Evolutionary conservation across 2,888 invertebrate species (phyloP).

Genomic region (Shargacucullia verbasci): DNA sequence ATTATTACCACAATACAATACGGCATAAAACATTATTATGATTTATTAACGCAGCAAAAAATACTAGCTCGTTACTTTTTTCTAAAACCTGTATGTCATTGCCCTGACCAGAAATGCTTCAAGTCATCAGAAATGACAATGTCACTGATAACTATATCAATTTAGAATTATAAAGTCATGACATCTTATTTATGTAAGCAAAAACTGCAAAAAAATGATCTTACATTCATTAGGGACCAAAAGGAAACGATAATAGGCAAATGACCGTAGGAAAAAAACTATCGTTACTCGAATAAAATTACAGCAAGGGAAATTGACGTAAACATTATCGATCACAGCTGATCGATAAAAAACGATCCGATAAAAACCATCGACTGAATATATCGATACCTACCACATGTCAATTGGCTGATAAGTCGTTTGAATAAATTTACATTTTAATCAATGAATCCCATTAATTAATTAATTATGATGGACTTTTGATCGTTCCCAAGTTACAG

Average conservation of each 20-base stretch:
- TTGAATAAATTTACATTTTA: conserved; percentile 73
- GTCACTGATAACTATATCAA: conserved; percentile 61
- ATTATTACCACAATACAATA: conserved; percentile 26
- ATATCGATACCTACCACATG: conserved; percentile 61
- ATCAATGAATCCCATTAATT: conserved; percentile 64
- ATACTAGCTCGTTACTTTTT: conserved; percentile 23
- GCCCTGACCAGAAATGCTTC: conserved; percentile 38
- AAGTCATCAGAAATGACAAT: conserved; percentile 56
- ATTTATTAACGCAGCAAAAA: conserved; percentile 37
- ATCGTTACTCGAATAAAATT: conserved; percentile 39
- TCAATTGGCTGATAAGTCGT: conserved; percentile 70
- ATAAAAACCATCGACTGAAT: conserved; percentile 62
- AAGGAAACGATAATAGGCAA: conserved; percentile 42
- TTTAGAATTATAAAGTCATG: conserved; percentile 54
- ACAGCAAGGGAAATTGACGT: conserved; percentile 53
- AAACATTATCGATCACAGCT: conserved; percentile 65
- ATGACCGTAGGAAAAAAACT: conserved; percentile 42
- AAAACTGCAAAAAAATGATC: conserved; percentile 46
- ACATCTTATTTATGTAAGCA: conserved; percentile 53
- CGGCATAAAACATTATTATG: conserved; percentile 36
- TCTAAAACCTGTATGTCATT: conserved; percentile 40
- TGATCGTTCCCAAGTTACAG: conserved; percentile 32
- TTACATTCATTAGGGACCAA: conserved; percentile 45
- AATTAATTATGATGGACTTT: conserved; percentile 54
- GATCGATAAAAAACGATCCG: conserved; percentile 58